Conservation (phyloP, 2,797 vertebrate genomes). For the Pangasius sanitwongsei region DNA sequence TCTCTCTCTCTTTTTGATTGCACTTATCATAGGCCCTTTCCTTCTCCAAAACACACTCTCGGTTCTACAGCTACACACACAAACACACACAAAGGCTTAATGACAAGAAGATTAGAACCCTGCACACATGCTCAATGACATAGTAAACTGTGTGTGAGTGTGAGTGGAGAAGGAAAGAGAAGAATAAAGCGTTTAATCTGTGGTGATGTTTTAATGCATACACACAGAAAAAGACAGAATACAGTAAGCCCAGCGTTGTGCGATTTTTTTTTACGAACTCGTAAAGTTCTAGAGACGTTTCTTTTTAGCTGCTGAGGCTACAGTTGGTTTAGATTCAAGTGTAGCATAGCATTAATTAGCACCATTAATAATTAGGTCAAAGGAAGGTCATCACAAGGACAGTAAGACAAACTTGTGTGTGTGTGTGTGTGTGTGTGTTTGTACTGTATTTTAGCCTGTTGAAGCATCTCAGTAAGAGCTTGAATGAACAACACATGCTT, state of each 20-base stretch:
- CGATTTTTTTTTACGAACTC: neutral
- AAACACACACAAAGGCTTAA: neutral
- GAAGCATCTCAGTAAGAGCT: neutral
- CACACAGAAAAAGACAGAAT: neutral
- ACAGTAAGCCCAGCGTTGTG: neutral
- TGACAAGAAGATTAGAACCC: neutral
- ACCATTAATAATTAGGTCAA: neutral
- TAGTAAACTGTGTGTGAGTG: neutral
- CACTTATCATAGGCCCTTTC: conserved; percentile 9
- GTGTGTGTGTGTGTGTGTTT: neutral
- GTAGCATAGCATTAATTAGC: neutral
- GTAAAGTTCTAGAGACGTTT: neutral
- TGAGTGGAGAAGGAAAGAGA: neutral
- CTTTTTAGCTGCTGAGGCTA: neutral
- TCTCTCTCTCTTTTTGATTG: conserved; percentile 15
- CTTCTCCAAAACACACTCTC: neutral
- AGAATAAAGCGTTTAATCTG: neutral
- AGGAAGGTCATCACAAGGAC: neutral
- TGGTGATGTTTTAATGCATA: neutral
- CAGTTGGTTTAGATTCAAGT: neutral
- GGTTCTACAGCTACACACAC: neutral
- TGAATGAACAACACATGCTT: neutral
- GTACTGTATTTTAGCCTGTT: neutral
- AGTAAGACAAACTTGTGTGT: neutral
- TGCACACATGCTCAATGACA: conserved; percentile 5